Evolutionary conservation across 2,797 vertebrate species (phyloP).

Genomic region (Poliocrania exsul): DNA sequence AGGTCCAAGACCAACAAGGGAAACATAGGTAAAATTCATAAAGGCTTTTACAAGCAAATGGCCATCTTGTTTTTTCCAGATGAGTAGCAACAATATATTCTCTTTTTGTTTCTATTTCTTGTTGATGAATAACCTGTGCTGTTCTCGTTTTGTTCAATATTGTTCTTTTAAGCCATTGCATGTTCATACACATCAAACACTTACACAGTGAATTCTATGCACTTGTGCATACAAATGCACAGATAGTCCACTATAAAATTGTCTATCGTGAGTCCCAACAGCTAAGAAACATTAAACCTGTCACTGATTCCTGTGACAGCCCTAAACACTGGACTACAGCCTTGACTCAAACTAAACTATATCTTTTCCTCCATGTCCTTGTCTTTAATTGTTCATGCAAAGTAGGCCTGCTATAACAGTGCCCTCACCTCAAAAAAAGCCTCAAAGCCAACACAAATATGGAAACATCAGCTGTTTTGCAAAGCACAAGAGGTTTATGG

Average conservation of each 20-base stretch:
- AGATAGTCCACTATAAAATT: not conserved
- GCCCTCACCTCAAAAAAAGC: not conserved
- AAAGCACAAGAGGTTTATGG: not conserved
- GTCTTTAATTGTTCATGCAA: not conserved
- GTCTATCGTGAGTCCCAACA: not conserved
- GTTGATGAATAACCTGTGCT: not conserved
- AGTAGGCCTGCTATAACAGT: not conserved
- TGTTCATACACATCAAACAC: not conserved
- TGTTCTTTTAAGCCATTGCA: not conserved
- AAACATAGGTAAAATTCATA: not conserved
- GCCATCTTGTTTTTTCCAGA: not conserved
- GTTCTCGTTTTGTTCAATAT: not conserved
- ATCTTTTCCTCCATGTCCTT: not conserved
- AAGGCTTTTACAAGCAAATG: not conserved
- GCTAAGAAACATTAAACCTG: not conserved
- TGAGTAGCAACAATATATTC: not conserved
- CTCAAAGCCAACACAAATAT: not conserved
- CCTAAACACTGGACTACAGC: not conserved
- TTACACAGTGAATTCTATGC: not conserved
- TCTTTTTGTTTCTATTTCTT: not conserved
- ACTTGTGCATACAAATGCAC: not conserved
- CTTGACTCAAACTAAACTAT: not conserved
- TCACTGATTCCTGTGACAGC: not conserved
- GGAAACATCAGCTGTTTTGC: not conserved
- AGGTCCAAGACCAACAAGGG: not conserved